Evolutionary conservation across 1,140 invertebrate genomes (phyloP), one percentile per base, ranked within the genome.

Genomic region (Drosophila truncata): DNA sequence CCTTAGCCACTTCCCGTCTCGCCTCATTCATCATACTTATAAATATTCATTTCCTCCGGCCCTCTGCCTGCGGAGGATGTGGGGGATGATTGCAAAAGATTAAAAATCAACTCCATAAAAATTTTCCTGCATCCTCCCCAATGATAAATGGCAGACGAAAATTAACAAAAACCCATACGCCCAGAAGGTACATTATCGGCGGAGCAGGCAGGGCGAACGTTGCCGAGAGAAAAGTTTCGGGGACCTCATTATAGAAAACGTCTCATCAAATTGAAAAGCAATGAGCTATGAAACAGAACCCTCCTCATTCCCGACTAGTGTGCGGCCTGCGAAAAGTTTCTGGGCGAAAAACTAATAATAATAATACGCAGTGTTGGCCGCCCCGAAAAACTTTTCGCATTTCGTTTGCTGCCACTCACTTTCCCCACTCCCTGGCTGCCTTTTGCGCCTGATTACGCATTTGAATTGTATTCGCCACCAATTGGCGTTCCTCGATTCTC

Each of bases 241-340:
- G 58, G 63, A 78, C 60, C 82, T 90, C 85, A 88, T 92, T 92
- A 92, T 77, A 92, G 87, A 91, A 87, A 92, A 76, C 74, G 86
- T 74, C 88, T 86, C 80, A 92, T 92, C 91, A 92, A 92, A 92
- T 92, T 92, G 91, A 92, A 92, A 92, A 92, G 82, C 91, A 92
- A 92, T 92, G 91, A 92, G 91, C 82, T 92, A 92, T 91, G 84
- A 91, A 91, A 91, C 64, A 72, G 31, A 69, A 58, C 44, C 82
- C 33, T 71, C 61, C 46, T 4, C 44, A 3, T 18, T n/a, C 27
- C 47, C 37, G 31, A 18, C 46, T 78, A 82, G 70, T 62, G 77
- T 61, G 61, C 65, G 61, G 39, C 54, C 85, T 72, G 77, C 70
- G 42, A 66, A 84, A 91, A 90, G 49, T 80, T 59, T 41, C 50